Percentiles rank a stretch among this genome's conserved stretches.
Conservation (phyloP, 2,888 invertebrate species). For the Rosalia funebris region DNA sequence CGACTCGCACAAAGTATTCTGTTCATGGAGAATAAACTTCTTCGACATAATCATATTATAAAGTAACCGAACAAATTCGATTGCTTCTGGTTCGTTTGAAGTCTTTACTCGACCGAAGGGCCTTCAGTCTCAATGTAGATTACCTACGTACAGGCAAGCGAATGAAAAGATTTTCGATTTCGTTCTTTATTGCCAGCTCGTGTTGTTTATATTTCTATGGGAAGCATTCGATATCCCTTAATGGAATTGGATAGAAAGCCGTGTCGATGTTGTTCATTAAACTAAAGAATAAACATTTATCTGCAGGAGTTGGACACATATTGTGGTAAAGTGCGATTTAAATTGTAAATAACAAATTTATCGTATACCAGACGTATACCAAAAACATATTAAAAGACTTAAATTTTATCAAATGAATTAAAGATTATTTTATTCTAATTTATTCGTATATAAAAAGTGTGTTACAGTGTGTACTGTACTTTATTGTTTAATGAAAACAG, state of each 20-base stretch:
- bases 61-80: slow-evolving; percentile 31
- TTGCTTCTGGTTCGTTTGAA: slow-evolving; percentile 31
- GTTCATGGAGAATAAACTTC: slow-evolving; percentile 23
- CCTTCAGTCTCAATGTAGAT: slow-evolving; percentile 23
- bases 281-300: too few species aligned
- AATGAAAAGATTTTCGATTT: slow-evolving; percentile 12
- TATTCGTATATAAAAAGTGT: too few species aligned
- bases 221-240: slow-evolving; percentile 1
- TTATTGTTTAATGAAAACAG: too few species aligned
- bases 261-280: neutral
- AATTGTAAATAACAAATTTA: too few species aligned
- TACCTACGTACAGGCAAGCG: slow-evolving; percentile 3
- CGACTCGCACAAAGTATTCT: slow-evolving; percentile 6
- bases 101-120: slow-evolving; percentile 19
- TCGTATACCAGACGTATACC: too few species aligned
- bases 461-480: too few species aligned
- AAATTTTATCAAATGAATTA: too few species aligned
- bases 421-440: too few species aligned
- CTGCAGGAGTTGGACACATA: too few species aligned
- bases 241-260: neutral
- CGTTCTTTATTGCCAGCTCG: slow-evolving; percentile 2
- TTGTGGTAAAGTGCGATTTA: too few species aligned
- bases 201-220: slow-evolving; percentile 1
- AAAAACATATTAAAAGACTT: too few species aligned
- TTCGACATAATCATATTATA: slow-evolving; percentile 25